Base-by-base conservation (phyloP, 1,140 invertebrate genomes). In the Fopius arisanus region DNA sequence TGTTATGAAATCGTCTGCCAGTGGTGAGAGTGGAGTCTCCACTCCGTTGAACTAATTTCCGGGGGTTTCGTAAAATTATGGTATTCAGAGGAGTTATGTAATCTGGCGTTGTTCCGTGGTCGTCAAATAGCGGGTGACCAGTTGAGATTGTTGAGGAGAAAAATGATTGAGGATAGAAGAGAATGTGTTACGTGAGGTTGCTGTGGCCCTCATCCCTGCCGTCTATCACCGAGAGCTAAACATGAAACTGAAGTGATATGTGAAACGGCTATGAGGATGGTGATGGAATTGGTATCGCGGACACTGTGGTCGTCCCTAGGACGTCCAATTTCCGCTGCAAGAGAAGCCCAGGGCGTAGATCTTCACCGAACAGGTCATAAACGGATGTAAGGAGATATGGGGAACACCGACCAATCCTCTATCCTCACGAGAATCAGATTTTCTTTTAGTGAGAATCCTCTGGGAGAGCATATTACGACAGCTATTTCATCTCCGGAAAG, bases 221-320 rank as follows among this genome's bases (percentile, higher is more conserved):
- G 54, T 28, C 21, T 59, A 59, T 59, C 54, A 26, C 23, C 54
- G 5, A 21, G 43, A 23, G 23, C 21, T 59, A 23, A 59, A 21
- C 54, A 59, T 59, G 23, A 59, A 26, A 59, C 54, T 59, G 0
- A 59, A 59, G 54, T 59, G 54, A 59, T 59, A 59, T 59, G 16
- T 59, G 54, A 59, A 59, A 23, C 21, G 54, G 5, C 9, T 14
- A 6, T 26, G 23, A 14, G 54, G 23, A 28, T 23, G 54, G 2
- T 31, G 62, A 65, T 65, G 62, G 29, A 29, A 65, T 65, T 65
- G 62, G 62, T 65, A 31, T 65, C 62, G n/a, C 19, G 62, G 62
- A 29, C 62, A 33, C 29, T 16, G 62, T 65, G 62, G 62, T 62
- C 28, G 62, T 65, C 28, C 62, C 14, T 16, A 29, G 2, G 62